Base-by-base conservation (phyloP, 2,113 vertebrate species). In the Numenius arquata region DNA sequence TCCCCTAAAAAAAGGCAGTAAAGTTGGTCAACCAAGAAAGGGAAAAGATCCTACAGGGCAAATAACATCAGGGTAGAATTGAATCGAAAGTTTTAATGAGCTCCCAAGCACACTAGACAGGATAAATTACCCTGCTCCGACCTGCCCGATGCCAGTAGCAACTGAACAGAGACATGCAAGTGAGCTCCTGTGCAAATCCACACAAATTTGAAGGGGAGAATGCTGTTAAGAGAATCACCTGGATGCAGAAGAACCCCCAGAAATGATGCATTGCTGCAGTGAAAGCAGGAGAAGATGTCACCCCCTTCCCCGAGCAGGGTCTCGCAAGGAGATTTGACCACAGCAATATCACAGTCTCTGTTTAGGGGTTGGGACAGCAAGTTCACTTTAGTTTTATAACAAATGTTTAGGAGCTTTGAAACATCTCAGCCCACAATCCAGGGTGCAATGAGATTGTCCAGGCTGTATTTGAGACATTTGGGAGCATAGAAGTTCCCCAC, bases 201-300 rank as follows among this genome's bases (percentile, higher is more conserved):
- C 21, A 59, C 30, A 40, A 9, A 38, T 13, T 16, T 10, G n/a
- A 66, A 77, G 34, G 58, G 73, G 8, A 67, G 34, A 43, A 65
- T 5, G 34, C n/a, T 73, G 48, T 4, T 41, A 12, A 30, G 47
- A 38, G 48, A 29, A 50, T 9, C 52, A 65, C 50, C 76, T 41
- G 48, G 70, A 38, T 58, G 52, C 65, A 56, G n/a, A 40, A 91
- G 61, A 73, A 59, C 19, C 20, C 73, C n/a, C 17, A 63, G 77
- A 67, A 88, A 79, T 0, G 0, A 50, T 16, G 45, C 19, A 8
- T 1, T 15, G 63, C 55, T 43, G 3, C 52, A 19, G 23, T 9
- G 6, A 38, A 8, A 43, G 53, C 20, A 16, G 55, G 27, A 26
- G 59, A 20, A 62, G 45, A 22, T 16, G 36, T 23, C 34, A 50